phyloP scores from a whole-genome alignment of 1,140 invertebrate genomes.

The Holcopasites calliopsidis region DNA sequence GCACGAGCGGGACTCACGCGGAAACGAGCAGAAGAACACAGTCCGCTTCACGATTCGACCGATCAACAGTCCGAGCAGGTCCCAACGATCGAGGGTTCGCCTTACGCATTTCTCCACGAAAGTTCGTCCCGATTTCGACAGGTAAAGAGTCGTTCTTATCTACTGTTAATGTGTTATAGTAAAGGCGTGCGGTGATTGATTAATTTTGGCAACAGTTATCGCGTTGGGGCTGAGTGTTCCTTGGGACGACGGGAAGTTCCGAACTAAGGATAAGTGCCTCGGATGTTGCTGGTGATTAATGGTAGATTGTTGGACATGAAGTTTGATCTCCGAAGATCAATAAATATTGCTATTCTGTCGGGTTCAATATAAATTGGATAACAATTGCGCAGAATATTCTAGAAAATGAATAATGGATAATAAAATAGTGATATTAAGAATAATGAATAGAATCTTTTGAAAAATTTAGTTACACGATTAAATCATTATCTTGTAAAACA shows the following conservation, averaged over 20 bases:
- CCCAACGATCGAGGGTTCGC: slow-evolving; percentile 7
- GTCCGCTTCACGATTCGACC: neutral
- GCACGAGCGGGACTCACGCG: slow-evolving; percentile 18
- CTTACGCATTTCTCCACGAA: slow-evolving; percentile 11
- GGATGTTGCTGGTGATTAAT: neutral
- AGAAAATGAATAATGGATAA: too few species aligned
- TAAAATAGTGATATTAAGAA: too few species aligned
- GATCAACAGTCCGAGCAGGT: slow-evolving; percentile 35
- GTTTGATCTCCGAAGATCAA: too few species aligned
- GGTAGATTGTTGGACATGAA: neutral
- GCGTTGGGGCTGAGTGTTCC: neutral
- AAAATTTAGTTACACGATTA: too few species aligned
- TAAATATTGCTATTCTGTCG: too few species aligned
- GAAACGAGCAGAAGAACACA: slow-evolving; percentile 23
- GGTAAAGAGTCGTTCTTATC: too few species aligned
- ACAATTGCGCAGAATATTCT: too few species aligned
- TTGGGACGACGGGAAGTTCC: neutral
- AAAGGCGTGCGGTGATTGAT: neutral
- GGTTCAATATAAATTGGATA: too few species aligned
- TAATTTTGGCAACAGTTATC: neutral
- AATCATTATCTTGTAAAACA: too few species aligned
- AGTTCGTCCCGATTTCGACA: neutral
- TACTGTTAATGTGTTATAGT: too few species aligned
- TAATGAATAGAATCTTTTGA: too few species aligned
- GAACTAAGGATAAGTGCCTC: neutral